phyloP scores from a whole-genome alignment of 2,797 vertebrate species.

The Sarcophilus harrisii region DNA sequence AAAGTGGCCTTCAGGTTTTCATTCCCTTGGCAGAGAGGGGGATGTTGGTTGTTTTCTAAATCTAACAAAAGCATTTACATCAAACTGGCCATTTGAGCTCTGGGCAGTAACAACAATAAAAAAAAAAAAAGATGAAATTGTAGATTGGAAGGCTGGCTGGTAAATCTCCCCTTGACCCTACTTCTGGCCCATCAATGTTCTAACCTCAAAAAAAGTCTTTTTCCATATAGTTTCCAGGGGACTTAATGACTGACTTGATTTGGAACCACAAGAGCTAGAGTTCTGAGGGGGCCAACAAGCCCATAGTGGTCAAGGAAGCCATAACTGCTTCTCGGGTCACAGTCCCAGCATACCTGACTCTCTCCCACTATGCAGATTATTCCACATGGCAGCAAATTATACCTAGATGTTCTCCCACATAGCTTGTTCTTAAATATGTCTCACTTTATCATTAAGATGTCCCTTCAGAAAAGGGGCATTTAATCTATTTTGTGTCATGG shows the following conservation, averaged over 20 bases:
- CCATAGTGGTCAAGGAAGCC: background rate
- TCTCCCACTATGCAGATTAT: background rate
- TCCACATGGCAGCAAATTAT: background rate
- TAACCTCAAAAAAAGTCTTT: background rate
- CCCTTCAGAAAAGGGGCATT: background rate
- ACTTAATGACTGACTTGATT: conserved; percentile 6
- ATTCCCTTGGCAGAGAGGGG: conserved; percentile 52
- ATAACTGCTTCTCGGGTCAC: background rate
- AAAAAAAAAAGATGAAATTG: conserved; percentile 45
- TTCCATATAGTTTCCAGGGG: background rate
- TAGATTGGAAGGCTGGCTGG: conserved; percentile 28
- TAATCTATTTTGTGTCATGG: background rate
- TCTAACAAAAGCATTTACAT: conserved; percentile 76
- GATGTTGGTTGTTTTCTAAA: conserved; percentile 63
- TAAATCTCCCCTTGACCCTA: conserved; percentile 25
- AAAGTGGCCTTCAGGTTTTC: conserved; percentile 80
- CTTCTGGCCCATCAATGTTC: background rate
- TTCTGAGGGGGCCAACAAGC: conserved; percentile 23
- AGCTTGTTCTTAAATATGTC: background rate
- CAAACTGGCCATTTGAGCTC: conserved; percentile 60
- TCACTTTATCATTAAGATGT: background rate
- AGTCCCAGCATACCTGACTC: background rate
- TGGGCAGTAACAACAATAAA: background rate
- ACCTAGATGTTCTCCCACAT: background rate
- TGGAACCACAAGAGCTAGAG: conserved; percentile 26